phyloP scores from a whole-genome alignment of 2,113 vertebrate genomes.

The Dermatemys mawii region DNA sequence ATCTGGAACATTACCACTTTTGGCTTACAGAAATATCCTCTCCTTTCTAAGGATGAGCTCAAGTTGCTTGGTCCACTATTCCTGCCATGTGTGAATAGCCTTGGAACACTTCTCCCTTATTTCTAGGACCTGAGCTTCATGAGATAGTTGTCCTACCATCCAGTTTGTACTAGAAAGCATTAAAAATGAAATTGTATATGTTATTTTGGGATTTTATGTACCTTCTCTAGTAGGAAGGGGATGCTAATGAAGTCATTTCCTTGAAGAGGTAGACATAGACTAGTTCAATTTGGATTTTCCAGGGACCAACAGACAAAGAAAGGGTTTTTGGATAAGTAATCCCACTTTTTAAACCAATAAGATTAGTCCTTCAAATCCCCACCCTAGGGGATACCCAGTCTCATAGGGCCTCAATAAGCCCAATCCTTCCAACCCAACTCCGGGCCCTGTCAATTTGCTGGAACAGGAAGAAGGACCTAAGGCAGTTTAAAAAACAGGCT shows the following conservation, averaged over 20 bases:
- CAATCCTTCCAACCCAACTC: background rate
- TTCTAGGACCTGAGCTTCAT: no score
- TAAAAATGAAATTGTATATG: background rate
- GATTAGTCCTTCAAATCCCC: background rate
- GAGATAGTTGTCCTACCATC: no score
- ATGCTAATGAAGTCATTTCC: background rate
- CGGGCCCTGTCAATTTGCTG: background rate
- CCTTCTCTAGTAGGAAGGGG: background rate
- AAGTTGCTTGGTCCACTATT: no score
- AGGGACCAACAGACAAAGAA: background rate
- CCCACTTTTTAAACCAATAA: background rate
- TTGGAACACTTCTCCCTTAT: no score
- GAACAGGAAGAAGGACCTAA: background rate
- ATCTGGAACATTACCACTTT: no score
- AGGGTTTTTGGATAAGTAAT: background rate
- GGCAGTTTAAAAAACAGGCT: background rate
- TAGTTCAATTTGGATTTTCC: background rate
- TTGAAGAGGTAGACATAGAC: background rate
- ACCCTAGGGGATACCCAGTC: background rate
- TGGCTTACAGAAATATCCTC: no score
- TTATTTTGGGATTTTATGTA: background rate
- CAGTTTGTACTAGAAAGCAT: no score
- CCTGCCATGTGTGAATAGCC: no score
- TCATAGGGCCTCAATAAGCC: background rate
- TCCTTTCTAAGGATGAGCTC: no score